phyloP scores from a whole-genome alignment of 2,888 invertebrate species.

The Melipona bicolor region DNA sequence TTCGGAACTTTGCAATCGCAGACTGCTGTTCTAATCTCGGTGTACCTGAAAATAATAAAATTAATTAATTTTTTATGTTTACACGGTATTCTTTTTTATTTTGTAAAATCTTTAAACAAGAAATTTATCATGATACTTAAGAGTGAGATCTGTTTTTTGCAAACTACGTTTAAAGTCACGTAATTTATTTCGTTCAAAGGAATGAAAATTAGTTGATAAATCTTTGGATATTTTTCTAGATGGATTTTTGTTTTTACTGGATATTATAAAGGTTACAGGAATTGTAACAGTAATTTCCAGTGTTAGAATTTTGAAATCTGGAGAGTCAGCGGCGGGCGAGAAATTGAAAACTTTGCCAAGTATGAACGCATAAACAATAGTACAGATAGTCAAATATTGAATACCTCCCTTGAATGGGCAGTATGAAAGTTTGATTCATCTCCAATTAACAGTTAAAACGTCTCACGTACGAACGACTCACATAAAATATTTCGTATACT shows the following conservation, averaged over 20 bases:
- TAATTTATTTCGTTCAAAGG: not conserved
- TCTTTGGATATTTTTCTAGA: rapidly evolving
- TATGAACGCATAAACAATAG: slow-evolving; percentile 37
- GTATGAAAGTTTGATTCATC: not conserved
- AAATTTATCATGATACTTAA: not conserved
- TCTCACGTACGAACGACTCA: not conserved
- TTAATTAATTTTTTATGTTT: not conserved
- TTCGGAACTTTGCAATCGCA: slow-evolving; percentile 35
- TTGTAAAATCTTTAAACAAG: too few species aligned
- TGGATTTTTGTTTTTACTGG: not conserved
- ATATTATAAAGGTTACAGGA: not conserved
- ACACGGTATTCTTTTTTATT: not conserved
- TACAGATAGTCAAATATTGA: slow-evolving; percentile 42
- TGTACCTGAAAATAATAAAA: not conserved
- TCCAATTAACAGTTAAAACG: not conserved
- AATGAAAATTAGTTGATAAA: not conserved
- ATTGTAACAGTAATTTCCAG: too few species aligned
- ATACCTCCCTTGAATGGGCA: slow-evolving; percentile 3
- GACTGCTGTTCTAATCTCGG: not conserved
- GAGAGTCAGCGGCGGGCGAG: not conserved
- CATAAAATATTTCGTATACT: too few species aligned
- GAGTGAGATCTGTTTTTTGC: not conserved
- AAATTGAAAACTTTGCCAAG: slow-evolving; percentile 37
- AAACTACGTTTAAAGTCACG: not conserved
- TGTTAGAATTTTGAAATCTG: slow-evolving; percentile 33